A percentile compares a stretch with the other conserved stretches of the same genome.
phyloP scores from a whole-genome alignment of 2,113 vertebrate species.

The Donacobius atricapilla region DNA sequence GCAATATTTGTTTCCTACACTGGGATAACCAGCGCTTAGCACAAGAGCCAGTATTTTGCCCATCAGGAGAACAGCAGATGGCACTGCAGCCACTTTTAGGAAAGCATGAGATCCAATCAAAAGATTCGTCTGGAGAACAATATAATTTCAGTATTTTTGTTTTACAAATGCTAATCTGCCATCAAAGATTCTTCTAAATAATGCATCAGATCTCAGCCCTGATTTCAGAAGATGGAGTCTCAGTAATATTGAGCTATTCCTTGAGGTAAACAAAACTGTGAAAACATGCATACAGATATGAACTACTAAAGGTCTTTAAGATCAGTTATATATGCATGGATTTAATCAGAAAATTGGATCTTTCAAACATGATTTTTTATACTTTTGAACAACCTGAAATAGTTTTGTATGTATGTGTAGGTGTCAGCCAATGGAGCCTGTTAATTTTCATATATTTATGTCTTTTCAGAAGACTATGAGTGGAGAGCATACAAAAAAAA shows the following conservation, averaged over 20 bases:
- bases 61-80: conserved; percentile 3
- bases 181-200: not conserved
- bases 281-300: not conserved
- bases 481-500: not conserved
- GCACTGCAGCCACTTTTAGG: not conserved
- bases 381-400: not conserved
- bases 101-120: not conserved
- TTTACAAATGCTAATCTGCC: not conserved
- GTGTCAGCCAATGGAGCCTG: not conserved
- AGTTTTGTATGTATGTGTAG: accelerated
- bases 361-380: not conserved
- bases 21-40: not conserved
- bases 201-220: not conserved
- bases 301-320: not conserved
- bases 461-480: not conserved
- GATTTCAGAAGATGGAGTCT: not conserved
- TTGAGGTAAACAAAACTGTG: not conserved
- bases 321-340: not conserved
- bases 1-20: not conserved
- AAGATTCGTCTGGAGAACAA: not conserved
- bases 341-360: not conserved
- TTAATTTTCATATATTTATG: not conserved
- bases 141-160: not conserved
- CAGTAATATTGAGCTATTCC: not conserved
- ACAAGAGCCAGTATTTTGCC: not conserved